Percentiles rank a stretch among this genome's conserved stretches.
phyloP scores from a whole-genome alignment of 2,113 vertebrate species.

The Ciconia boyciana region DNA sequence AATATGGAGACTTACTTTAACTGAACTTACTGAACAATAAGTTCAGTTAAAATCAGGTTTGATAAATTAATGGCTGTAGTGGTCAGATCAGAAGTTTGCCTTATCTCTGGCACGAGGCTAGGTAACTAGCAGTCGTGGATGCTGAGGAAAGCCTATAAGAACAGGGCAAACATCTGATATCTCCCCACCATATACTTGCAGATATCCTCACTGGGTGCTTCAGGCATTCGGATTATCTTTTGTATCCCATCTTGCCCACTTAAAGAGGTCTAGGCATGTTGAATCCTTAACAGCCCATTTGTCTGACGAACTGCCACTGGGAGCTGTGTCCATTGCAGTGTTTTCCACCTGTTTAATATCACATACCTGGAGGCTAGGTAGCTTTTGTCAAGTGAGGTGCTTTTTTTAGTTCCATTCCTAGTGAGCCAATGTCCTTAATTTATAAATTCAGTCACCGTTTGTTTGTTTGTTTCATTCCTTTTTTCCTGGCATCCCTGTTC shows the following conservation, averaged over 20 bases:
- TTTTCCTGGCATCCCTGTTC: background rate
- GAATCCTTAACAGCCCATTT: background rate
- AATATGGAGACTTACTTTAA: background rate
- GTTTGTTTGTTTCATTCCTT: background rate
- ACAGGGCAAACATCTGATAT: background rate
- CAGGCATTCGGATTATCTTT: background rate
- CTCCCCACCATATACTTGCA: background rate
- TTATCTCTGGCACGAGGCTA: background rate
- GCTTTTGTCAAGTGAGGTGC: background rate
- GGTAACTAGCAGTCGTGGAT: background rate
- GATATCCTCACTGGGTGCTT: background rate
- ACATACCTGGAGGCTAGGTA: background rate
- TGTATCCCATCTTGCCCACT: background rate
- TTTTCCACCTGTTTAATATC: background rate
- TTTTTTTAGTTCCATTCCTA: background rate
- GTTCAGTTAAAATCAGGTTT: background rate
- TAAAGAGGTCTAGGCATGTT: background rate
- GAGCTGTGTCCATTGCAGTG: background rate
- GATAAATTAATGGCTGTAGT: background rate
- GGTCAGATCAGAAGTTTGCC: background rate
- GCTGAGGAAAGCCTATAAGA: background rate
- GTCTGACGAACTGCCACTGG: background rate
- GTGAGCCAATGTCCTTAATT: background rate
- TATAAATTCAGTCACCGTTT: background rate
- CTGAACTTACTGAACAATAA: background rate